These are phyloP conservation scores for Invenusta paracnida DNA, from an alignment of 2,888 invertebrate genomes.

Conservation along the genomic window DNA sequence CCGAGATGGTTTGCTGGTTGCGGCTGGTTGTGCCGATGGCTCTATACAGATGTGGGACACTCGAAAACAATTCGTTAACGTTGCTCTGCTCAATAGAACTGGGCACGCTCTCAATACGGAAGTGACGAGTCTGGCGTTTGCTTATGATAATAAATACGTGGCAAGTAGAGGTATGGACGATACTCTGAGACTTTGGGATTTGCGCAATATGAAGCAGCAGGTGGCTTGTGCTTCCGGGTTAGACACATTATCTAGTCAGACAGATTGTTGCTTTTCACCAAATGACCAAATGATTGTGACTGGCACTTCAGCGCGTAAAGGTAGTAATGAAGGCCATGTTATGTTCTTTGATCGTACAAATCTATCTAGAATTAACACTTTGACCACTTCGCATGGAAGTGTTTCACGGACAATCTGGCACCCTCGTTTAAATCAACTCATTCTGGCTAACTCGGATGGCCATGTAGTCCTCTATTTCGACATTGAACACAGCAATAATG, in stretches of 20 bases:
- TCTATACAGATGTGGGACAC: constrained; percentile 96
- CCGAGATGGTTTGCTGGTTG: constrained; percentile 78
- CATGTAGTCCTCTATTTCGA: constrained; percentile 84
- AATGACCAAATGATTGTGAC: constrained; percentile 83
- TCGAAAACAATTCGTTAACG: constrained; percentile 73
- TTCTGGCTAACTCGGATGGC: constrained; percentile 85
- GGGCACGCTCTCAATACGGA: constrained; percentile 75
- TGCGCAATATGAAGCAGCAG: constrained; percentile 76
- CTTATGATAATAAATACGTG: constrained; percentile 62
- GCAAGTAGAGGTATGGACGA: constrained; percentile 67
- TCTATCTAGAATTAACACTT: constrained; percentile 63
- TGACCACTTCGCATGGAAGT: constrained; percentile 39
- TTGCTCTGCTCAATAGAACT: constrained; percentile 66
- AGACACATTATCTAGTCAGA: constrained; percentile 49
- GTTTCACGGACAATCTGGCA: constrained; percentile 69
- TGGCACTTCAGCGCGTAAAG: constrained; percentile 73
- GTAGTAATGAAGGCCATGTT: constrained; percentile 51
- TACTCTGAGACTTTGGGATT: constrained; percentile 88
- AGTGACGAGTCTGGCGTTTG: constrained; percentile 78
- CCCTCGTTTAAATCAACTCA: constrained; percentile 91
- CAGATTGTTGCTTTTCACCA: constrained; percentile 76
- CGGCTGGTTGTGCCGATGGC: constrained; percentile 87
- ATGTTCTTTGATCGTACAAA: constrained; percentile 76
- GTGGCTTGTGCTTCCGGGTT: constrained; percentile 57
- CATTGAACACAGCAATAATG: constrained; percentile 71